Evolutionary conservation across 2,113 vertebrate genomes (phyloP).

Genomic region (Lophotis ruficrista): DNA sequence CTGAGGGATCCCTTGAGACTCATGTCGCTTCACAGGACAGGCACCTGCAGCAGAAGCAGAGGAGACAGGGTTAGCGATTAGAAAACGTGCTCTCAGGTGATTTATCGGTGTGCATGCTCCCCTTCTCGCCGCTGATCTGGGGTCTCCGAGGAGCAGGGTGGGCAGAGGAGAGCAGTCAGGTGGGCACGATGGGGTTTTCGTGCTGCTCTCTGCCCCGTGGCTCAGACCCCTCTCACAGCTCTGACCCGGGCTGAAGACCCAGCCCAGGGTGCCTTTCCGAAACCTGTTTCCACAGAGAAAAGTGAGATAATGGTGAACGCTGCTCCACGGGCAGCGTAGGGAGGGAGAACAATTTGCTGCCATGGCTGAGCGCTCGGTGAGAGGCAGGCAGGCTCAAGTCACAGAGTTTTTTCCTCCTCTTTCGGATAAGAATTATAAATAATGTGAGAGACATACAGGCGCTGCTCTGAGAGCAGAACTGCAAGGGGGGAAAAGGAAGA

Average conservation of each 20-base stretch:
- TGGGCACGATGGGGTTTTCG: neutral
- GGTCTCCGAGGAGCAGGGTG: neutral
- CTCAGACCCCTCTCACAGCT: neutral
- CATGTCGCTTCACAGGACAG: constrained; percentile 41
- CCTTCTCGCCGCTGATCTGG: neutral
- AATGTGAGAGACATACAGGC: neutral
- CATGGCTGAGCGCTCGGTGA: neutral
- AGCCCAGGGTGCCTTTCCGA: neutral
- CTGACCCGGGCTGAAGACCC: neutral
- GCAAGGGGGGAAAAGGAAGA: no score
- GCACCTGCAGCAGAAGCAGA: constrained; percentile 58
- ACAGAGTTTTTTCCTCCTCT: neutral
- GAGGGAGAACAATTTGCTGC: neutral
- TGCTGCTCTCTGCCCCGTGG: neutral
- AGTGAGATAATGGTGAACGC: neutral
- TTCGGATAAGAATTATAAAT: neutral
- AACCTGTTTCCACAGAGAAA: neutral
- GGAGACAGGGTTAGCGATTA: neutral
- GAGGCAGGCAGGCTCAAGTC: neutral
- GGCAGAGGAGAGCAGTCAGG: neutral
- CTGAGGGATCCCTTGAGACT: constrained; percentile 66
- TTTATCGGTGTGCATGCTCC: fast-evolving
- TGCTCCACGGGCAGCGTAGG: neutral
- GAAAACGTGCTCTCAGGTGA: neutral
- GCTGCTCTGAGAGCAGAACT: neutral